Evolutionary conservation across 2,888 invertebrate species (phyloP), one percentile per base, ranked within the genome.

Genomic region (Caenorhabditis sp.): DNA sequence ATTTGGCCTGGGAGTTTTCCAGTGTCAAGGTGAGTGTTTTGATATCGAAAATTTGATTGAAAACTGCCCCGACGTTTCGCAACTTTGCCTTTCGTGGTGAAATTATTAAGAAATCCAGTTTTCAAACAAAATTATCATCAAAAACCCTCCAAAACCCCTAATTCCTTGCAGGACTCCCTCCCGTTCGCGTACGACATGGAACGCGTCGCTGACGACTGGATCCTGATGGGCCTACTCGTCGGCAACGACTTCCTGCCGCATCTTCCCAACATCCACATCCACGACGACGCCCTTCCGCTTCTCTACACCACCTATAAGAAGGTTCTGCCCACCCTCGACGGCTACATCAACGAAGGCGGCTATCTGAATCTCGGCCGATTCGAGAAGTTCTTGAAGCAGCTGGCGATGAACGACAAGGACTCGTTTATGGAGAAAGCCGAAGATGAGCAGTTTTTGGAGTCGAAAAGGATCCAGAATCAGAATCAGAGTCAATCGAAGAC

Each of bases 201-300:
- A 91, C 95, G 95, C 84, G 94, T 99, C 68, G 96, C 98, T 28
- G 98, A 99, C 92, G 98, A 99, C 92, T 99, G 98, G 98, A 95
- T 98, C 47, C 55, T 86, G 47, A 85, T 86, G 85, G 80, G 86
- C 9, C 77, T 85, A 32, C 68, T 86, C 8, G 76, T 88, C 9
- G 98, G 98, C 83, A 99, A 99, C 92, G 98, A 99, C 93, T 99
- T 99, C 92, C 96, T 99, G 89, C 98, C 98, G 0, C 95, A 97
- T 93, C 93, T 98, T 84, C 98, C 98, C 2, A 95, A 97, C 92
- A 94, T 99, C 92, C 97, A 98, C 92, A 98, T 99, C 86, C 94
- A 95, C 87, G 95, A 95, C 90, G 96, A 96, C 90, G 96, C 97
- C 15, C 93, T 98, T 83, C 96, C 97, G 0, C 92, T 95, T 82